phyloP scores from a whole-genome alignment of 2,797 vertebrate species.

The Sebastes kiyomatsui region DNA sequence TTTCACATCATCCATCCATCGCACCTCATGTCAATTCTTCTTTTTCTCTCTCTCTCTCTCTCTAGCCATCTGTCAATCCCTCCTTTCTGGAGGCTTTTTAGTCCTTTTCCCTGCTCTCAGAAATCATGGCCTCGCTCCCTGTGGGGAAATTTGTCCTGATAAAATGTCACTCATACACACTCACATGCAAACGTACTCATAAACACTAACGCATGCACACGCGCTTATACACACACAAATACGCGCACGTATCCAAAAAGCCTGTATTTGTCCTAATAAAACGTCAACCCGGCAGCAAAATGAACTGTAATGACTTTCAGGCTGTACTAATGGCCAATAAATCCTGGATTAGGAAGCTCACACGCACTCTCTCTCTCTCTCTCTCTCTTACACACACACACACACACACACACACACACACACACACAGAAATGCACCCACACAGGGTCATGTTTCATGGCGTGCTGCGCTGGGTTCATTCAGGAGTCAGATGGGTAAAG shows the following conservation, averaged over 20 bases:
- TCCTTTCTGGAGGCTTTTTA: constrained; percentile 73
- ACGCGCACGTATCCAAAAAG: constrained; percentile 73
- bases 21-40: constrained; percentile 23
- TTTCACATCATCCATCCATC: constrained; percentile 35
- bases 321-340: constrained; percentile 90
- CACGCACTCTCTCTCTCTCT: constrained; percentile 57
- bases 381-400: neutral
- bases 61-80: constrained; percentile 58
- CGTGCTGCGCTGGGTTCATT: constrained; percentile 78
- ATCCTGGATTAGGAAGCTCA: constrained; percentile 85
- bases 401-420: constrained; percentile 23
- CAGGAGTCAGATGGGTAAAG: constrained; percentile 80
- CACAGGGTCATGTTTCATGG: constrained; percentile 78
- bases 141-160: constrained; percentile 81
- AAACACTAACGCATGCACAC: constrained; percentile 43
- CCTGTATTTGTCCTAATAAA: constrained; percentile 88
- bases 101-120: constrained; percentile 68
- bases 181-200: constrained; percentile 63
- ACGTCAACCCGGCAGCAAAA: constrained; percentile 87
- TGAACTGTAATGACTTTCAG: constrained; percentile 90
- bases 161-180: constrained; percentile 76
- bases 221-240: constrained; percentile 44
- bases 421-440: constrained; percentile 49
- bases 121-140: constrained; percentile 74
- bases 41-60: constrained; percentile 9